Evolutionary conservation across 2,113 vertebrate genomes (phyloP), one percentile per base, ranked within the genome.

Genomic region (Pseudolaguvia tuberculata): DNA sequence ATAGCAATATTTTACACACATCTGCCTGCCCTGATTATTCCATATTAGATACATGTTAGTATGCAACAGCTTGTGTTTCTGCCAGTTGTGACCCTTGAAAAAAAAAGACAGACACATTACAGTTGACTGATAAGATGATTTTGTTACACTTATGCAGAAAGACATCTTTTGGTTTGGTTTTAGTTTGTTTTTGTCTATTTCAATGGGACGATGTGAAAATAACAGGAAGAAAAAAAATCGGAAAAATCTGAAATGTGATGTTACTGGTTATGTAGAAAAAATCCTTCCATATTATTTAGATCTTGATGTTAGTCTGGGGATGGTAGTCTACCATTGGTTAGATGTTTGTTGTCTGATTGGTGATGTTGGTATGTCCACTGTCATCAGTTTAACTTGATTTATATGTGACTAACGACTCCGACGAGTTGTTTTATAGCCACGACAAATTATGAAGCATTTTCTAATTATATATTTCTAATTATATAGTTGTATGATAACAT

Each of bases 71-170:
- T 42, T 9, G 39, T 42, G 39, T 42, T 42, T 42, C 4, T 42
- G 31, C 31, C 31, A 35, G 6, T 6, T 35, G 39, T 14, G 25
- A 59, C 23, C n/a, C n/a, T n/a, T n/a, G n/a, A n/a, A n/a, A n/a
- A n/a, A n/a, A n/a, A n/a, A n/a, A n/a, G n/a, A n/a, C 82, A 83
- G 84, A 78, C 74, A 79, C 82, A 68, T 80, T 67, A 82, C 20
- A 21, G 15, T 55, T 56, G 87, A 81, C 86, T n/a, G n/a, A 86
- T 70, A 21, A 77, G 29, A 57, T 45, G 58, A 53, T 61, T 77
- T 53, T 15, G 23, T 77, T 45, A 45, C 5, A 1, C 48, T 77
- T 29, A 73, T 77, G 29, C 25, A 45, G 47, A 50, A 70, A 42
- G 63, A 21, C 57, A 42, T 80, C 65, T 77, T 63, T 20, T 42